Base-by-base conservation (phyloP, 1,140 invertebrate genomes). In the Penaeus indicus region DNA sequence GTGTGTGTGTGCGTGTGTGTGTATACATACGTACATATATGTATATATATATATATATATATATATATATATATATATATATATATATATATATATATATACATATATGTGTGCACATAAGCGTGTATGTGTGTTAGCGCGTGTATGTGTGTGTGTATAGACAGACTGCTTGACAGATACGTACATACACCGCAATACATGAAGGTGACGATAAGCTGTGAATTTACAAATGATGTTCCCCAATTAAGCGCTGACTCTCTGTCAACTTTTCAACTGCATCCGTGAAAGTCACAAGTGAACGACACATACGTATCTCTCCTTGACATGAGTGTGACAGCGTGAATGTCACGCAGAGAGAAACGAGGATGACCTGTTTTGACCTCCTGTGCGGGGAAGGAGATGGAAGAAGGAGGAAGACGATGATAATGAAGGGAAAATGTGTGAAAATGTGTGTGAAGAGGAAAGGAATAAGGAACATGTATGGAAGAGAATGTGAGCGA, bases 21-120 rank as follows among this genome's bases (percentile, higher is more conserved):
- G 38, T 13, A 54, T 60, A 81, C 22, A 62, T 81, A 81, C 4
- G 63, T 25, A 22, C 22, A 75, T 75, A 75, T n/a, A 75, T 19
- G 25, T n/a, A 75, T n/a, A 75, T n/a, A 75, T n/a, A 75, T n/a
- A n/a, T 75, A n/a, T 75, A 75, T 75, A 75, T 75, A n/a, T n/a
- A n/a, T 75, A n/a, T 75, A 75, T 75, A 75, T n/a, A n/a, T 75
- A 75, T 75, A 75, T 75, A 75, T 75, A 75, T n/a, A 75, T 75
- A 75, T 75, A 75, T 16, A 75, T 25, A 75, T 75, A n/a, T 75
- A 75, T 75, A 75, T 75, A 19, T n/a, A 16, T n/a, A 75, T n/a
- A 75, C 25, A 75, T n/a, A 75, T n/a, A n/a, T 25, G 25, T 22
- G 25, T 75, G 18, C 3, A 25, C 10, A 27, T 75, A 75, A 3